Conservation (phyloP, 2,113 vertebrate species). For the Gavia stellata region DNA sequence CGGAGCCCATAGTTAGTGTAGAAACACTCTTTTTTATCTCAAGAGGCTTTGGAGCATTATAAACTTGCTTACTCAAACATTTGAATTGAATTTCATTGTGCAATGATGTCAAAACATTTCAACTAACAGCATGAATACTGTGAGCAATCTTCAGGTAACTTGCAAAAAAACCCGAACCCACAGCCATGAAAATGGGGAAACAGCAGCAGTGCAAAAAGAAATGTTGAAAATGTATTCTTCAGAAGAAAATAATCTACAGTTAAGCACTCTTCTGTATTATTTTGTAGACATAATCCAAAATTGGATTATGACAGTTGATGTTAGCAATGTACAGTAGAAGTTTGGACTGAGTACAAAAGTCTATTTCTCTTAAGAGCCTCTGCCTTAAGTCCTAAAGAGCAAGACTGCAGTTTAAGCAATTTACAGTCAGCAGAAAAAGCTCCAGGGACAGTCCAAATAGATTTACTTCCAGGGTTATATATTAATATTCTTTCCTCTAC, state of each 20-base stretch:
- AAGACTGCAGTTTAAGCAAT: background rate
- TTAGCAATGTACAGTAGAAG: background rate
- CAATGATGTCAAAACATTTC: background rate
- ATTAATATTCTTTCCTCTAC: background rate
- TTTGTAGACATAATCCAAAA: background rate
- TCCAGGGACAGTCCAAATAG: background rate
- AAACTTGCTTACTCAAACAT: background rate
- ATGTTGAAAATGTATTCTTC: background rate
- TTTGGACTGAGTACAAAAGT: background rate
- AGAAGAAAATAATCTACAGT: background rate
- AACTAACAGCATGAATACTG: background rate
- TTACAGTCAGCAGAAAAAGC: background rate
- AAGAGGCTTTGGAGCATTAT: background rate
- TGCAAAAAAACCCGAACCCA: background rate
- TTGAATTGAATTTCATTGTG: background rate
- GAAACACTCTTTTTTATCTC: background rate
- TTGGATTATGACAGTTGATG: background rate
- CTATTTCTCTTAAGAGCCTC: background rate
- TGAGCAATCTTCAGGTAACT: background rate
- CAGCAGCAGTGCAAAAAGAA: background rate
- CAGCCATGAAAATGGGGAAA: background rate
- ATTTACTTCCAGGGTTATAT: background rate
- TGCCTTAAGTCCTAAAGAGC: background rate
- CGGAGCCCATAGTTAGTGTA: background rate
- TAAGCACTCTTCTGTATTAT: background rate